phyloP scores from a whole-genome alignment of 2,888 invertebrate genomes.

The Stegana nigrithorax region DNA sequence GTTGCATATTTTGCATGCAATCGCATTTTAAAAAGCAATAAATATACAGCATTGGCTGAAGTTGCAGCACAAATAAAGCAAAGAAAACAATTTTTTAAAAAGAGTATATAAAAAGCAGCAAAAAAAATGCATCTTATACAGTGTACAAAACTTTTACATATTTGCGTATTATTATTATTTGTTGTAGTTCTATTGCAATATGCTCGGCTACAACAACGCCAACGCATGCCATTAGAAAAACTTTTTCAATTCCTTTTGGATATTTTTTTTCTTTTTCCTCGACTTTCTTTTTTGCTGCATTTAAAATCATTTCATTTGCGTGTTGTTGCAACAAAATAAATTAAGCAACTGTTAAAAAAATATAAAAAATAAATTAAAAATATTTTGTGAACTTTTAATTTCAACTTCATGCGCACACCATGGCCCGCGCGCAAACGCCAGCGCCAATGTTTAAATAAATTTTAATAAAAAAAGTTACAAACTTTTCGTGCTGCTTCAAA shows the following conservation, averaged over 20 bases:
- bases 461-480: neutral
- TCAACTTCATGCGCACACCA: neutral
- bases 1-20: slow-evolving; percentile 51
- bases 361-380: neutral
- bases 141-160: neutral
- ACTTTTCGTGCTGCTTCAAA: neutral
- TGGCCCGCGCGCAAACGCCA: neutral
- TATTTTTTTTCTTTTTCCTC: neutral
- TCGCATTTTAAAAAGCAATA: slow-evolving; percentile 57
- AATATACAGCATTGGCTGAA: slow-evolving; percentile 47
- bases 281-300: neutral
- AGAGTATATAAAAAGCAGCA: neutral
- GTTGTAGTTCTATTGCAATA: neutral
- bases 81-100: neutral
- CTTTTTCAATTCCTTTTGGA: no score
- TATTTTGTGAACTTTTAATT: slow-evolving; percentile 6
- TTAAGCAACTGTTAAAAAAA: neutral
- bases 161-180: neutral
- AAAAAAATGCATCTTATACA: neutral
- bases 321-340: neutral
- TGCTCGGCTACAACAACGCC: no score
- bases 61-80: slow-evolving; percentile 29
- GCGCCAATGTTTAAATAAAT: neutral
- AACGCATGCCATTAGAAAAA: no score
- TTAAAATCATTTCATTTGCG: neutral